Evolutionary conservation across 2,797 vertebrate species (phyloP).

Genomic region (Gymnoscopelus braueri): DNA sequence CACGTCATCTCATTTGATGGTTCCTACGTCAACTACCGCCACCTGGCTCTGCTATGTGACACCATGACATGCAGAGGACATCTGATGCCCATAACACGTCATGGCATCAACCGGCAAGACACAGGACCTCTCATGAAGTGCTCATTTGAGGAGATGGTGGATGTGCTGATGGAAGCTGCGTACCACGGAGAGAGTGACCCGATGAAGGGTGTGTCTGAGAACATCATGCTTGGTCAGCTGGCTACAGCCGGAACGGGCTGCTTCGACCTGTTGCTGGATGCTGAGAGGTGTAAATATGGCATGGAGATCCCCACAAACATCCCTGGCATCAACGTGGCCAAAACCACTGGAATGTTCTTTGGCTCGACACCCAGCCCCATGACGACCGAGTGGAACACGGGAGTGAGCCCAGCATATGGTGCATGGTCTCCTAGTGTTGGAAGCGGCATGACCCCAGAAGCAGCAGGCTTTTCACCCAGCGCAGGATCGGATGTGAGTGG

Average conservation of each 20-base stretch:
- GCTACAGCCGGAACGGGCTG: constrained; percentile 94
- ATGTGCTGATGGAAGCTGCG: constrained; percentile 95
- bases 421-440: constrained; percentile 94
- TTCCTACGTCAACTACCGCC: constrained; percentile 97
- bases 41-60: constrained; percentile 95
- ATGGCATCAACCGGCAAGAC: constrained; percentile 96
- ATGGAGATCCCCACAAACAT: constrained; percentile 98
- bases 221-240: constrained; percentile 96
- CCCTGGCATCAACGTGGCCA: constrained; percentile 90
- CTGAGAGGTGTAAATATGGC: constrained; percentile 96
- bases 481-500: constrained; percentile 92
- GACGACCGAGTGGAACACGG: constrained; percentile 96
- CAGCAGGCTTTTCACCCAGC: constrained; percentile 92
- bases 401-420: constrained; percentile 91
- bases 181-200: constrained; percentile 93
- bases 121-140: constrained; percentile 97
- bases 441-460: constrained; percentile 94
- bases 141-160: constrained; percentile 97
- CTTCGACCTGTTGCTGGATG: constrained; percentile 93
- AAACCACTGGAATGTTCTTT: constrained; percentile 97
- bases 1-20: constrained; percentile 98
- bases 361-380: constrained; percentile 92
- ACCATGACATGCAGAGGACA: constrained; percentile 96
- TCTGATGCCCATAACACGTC: constrained; percentile 96
- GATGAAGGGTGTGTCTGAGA: constrained; percentile 97